A percentile compares a stretch with the other conserved stretches of the same genome.
These are phyloP conservation scores for Pristiophorus japonicus DNA, from an alignment of 2,113 vertebrate genomes.

Conservation along the genomic window DNA sequence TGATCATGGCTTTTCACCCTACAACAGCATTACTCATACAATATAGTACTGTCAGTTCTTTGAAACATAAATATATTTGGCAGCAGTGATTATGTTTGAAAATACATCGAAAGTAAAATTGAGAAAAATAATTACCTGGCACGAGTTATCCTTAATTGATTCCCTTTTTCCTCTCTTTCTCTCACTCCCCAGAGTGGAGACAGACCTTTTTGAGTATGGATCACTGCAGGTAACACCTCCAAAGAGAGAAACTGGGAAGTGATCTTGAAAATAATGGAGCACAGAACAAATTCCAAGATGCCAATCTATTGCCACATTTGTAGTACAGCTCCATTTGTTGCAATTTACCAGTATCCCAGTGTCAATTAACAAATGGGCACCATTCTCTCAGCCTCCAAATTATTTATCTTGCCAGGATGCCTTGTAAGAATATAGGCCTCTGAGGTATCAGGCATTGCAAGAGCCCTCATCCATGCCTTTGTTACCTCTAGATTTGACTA, in stretches of 20 bases:
- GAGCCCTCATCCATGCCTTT: too few species aligned
- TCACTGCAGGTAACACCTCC: neutral
- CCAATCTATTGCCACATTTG: neutral
- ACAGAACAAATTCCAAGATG: neutral
- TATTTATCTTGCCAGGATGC: neutral
- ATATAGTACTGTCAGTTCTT: neutral
- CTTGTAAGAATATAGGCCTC: too few species aligned
- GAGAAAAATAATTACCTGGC: too few species aligned
- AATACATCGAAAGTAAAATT: neutral
- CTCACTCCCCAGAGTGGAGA: neutral
- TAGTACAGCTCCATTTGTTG: neutral
- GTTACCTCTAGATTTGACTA: too few species aligned
- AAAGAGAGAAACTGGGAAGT: neutral
- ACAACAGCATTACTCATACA: neutral
- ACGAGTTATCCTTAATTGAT: neutral
- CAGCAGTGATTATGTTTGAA: constrained; percentile 7
- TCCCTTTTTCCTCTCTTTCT: neutral
- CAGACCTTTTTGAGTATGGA: neutral
- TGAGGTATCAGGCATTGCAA: too few species aligned
- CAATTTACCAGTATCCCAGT: neutral
- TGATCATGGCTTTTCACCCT: neutral
- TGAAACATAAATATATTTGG: neutral
- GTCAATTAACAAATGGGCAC: neutral
- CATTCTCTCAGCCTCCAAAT: neutral
- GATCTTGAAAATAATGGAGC: neutral